Conservation (phyloP, 2,888 invertebrate genomes). For the Auanema sp. region DNA sequence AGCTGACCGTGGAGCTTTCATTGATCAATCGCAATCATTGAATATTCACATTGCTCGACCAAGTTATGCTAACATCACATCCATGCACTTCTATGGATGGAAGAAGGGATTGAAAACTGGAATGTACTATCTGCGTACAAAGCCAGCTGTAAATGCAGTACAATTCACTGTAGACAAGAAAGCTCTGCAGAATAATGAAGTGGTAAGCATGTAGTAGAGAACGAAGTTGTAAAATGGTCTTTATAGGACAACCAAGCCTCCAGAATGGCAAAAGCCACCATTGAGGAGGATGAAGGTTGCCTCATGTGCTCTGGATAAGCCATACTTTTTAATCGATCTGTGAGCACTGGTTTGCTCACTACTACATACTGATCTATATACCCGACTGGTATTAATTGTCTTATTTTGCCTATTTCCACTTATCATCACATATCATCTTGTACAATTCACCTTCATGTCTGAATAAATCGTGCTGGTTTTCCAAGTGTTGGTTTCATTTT, state of each 20-base stretch:
- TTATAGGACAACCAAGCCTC: background rate
- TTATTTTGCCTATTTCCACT: too few relatives aligned
- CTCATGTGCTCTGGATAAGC: constrained; percentile 59
- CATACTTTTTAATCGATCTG: background rate
- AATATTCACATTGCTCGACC: constrained; percentile 96
- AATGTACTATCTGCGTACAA: constrained; percentile 96
- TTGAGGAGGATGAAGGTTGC: constrained; percentile 50
- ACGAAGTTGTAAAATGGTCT: background rate
- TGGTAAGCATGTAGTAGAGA: constrained; percentile 5
- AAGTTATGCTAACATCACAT: constrained; percentile 87
- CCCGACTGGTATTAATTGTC: too few relatives aligned
- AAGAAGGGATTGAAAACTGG: constrained; percentile 95
- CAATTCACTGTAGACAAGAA: constrained; percentile 95
- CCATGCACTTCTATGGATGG: constrained; percentile 99
- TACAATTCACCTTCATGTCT: too few relatives aligned
- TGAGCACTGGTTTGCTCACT: too few relatives aligned
- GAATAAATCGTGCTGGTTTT: too few relatives aligned
- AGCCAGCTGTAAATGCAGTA: constrained; percentile 92
- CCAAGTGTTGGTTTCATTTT: too few relatives aligned
- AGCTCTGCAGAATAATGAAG: constrained; percentile 58
- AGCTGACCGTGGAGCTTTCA: constrained; percentile 78
- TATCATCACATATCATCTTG: too few relatives aligned
- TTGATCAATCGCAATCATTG: constrained; percentile 97
- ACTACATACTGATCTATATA: too few relatives aligned
- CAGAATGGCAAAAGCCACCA: constrained; percentile 5